Conservation (phyloP, 2,888 invertebrate genomes). For the Ectemnius cavifrons region DNA sequence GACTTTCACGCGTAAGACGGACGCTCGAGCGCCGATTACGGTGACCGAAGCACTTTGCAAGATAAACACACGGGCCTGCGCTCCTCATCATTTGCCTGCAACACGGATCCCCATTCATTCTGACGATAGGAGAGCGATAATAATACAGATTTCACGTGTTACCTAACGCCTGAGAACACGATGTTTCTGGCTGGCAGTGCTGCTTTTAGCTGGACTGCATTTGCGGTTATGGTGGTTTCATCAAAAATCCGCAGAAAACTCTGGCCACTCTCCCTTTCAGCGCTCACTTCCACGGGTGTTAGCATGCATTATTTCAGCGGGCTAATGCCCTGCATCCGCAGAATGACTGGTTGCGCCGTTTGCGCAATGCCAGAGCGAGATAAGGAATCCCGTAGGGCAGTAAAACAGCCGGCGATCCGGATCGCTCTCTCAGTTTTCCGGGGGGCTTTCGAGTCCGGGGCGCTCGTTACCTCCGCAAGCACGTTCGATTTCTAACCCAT, state of each 20-base stretch:
- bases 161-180: neutral
- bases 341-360: slow-evolving; percentile 55
- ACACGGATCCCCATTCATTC: neutral
- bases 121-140: slow-evolving; percentile 4
- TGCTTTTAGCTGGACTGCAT: neutral
- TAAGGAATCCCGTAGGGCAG: slow-evolving; percentile 65
- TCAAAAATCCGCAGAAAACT: slow-evolving; percentile 46
- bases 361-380: slow-evolving; percentile 57
- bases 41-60: slow-evolving; percentile 5
- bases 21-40: slow-evolving; percentile 6
- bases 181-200: no score
- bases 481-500: slow-evolving; percentile 53
- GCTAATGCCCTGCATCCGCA: slow-evolving; percentile 57
- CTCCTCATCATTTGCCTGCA: neutral
- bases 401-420: slow-evolving; percentile 59
- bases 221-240: slow-evolving; percentile 23
- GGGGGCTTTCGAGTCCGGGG: slow-evolving; percentile 27
- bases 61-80: slow-evolving; percentile 5
- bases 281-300: slow-evolving; percentile 40
- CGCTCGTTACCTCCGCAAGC: slow-evolving; percentile 55
- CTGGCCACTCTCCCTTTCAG: slow-evolving; percentile 48
- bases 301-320: slow-evolving; percentile 54
- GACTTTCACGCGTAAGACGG: slow-evolving; percentile 7
- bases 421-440: slow-evolving; percentile 60
- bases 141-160: slow-evolving; percentile 11